phyloP scores from a whole-genome alignment of 2,113 vertebrate genomes.

The Ptilorrhoa leucosticta region DNA sequence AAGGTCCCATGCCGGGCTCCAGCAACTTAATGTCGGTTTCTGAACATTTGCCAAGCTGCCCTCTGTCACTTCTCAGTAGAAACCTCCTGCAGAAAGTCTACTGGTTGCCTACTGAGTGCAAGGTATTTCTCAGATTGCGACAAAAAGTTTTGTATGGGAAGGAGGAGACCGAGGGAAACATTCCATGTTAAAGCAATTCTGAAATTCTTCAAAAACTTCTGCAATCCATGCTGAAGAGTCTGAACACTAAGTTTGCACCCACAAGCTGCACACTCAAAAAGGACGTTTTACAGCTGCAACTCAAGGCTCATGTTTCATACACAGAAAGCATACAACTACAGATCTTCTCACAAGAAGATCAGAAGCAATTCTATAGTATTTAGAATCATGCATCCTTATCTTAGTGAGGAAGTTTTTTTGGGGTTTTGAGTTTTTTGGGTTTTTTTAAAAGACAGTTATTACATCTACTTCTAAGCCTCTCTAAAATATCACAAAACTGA shows the following conservation, averaged over 20 bases:
- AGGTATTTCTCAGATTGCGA: slow-evolving; percentile 82
- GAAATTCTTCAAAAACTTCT: not conserved
- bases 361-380: not conserved
- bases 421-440: not conserved
- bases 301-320: not conserved
- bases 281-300: not conserved
- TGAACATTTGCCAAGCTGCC: slow-evolving; percentile 89
- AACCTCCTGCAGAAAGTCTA: slow-evolving; percentile 75
- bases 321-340: not conserved
- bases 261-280: not conserved
- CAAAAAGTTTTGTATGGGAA: slow-evolving; percentile 38
- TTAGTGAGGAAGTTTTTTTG: not conserved
- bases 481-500: not conserved
- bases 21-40: slow-evolving; percentile 82
- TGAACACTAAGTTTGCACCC: not conserved
- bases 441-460: not conserved
- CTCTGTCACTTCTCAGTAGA: slow-evolving; percentile 82
- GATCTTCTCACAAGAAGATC: not conserved
- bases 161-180: not conserved
- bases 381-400: not conserved
- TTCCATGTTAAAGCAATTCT: not conserved
- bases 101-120: slow-evolving; percentile 74
- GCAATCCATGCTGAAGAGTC: not conserved
- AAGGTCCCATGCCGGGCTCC: slow-evolving; percentile 91
- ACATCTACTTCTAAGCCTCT: not conserved